Evolutionary conservation across 2,797 vertebrate species (phyloP).

Genomic region (Anomalospiza imberbis): DNA sequence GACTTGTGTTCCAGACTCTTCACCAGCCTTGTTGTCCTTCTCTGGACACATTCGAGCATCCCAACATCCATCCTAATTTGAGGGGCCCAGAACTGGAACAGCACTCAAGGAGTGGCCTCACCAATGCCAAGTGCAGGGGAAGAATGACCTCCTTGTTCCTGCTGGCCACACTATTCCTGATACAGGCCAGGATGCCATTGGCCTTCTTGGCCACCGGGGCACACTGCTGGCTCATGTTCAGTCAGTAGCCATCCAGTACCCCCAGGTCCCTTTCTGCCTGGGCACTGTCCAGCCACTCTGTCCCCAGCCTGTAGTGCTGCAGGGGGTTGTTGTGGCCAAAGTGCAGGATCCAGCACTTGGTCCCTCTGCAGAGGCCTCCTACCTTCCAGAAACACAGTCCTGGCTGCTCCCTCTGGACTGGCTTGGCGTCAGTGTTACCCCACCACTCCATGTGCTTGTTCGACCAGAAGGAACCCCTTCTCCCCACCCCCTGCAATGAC

Average conservation of each 20-base stretch:
- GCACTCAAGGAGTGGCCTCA: accelerated
- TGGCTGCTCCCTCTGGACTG: background rate
- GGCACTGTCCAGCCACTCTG: background rate
- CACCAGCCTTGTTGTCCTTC: background rate
- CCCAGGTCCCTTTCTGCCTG: background rate
- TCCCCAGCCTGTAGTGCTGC: accelerated
- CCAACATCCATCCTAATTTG: background rate
- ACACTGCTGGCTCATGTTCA: background rate
- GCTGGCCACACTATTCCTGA: background rate
- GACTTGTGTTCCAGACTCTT: background rate
- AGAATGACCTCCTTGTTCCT: background rate
- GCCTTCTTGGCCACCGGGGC: background rate
- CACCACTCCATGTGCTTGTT: background rate
- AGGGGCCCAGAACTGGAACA: background rate
- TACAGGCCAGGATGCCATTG: background rate
- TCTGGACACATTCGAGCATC: accelerated
- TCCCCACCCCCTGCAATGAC: background rate
- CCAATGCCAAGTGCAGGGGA: accelerated
- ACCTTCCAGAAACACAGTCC: background rate
- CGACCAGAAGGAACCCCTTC: accelerated
- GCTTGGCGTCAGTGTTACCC: background rate
- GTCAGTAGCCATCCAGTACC: accelerated
- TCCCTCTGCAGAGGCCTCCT: background rate
- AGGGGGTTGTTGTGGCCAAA: background rate
- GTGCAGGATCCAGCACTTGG: background rate